phyloP scores from a whole-genome alignment of 2,113 vertebrate genomes.

The Mus pahari region DNA sequence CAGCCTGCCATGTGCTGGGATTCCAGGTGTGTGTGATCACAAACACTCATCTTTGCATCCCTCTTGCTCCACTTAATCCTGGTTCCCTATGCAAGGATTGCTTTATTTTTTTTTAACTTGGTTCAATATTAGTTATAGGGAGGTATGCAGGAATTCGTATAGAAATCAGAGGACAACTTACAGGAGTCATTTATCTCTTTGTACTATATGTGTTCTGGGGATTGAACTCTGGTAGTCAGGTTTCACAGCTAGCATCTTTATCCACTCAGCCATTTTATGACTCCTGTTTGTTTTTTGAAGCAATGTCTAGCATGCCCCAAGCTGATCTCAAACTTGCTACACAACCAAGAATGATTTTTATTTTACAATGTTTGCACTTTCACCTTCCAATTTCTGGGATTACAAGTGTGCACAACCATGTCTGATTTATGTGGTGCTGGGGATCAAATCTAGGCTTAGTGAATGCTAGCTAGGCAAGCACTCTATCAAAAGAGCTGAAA shows the following conservation, averaged over 20 bases:
- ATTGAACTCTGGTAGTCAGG: neutral
- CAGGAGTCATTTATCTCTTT: neutral
- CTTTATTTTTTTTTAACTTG: neutral
- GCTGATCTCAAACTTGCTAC: neutral
- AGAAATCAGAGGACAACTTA: neutral
- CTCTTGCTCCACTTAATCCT: neutral
- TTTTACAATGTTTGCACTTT: neutral
- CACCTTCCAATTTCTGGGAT: neutral
- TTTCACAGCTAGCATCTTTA: neutral
- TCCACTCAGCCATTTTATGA: neutral
- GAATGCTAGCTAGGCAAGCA: neutral
- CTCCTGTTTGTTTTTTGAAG: neutral
- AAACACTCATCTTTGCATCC: neutral
- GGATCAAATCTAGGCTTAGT: neutral
- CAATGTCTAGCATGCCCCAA: neutral
- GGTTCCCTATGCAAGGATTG: neutral
- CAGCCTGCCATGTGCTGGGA: neutral
- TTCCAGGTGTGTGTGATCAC: neutral
- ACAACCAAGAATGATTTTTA: neutral
- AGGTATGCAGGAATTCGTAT: neutral
- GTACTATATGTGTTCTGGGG: neutral
- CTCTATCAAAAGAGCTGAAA: neutral
- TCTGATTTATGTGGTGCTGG: neutral
- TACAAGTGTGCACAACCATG: neutral
- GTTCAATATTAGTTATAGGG: neutral